Evolutionary conservation across 2,797 vertebrate genomes (phyloP), one percentile per base, ranked within the genome.

Genomic region (Halcyon smyrnensis): DNA sequence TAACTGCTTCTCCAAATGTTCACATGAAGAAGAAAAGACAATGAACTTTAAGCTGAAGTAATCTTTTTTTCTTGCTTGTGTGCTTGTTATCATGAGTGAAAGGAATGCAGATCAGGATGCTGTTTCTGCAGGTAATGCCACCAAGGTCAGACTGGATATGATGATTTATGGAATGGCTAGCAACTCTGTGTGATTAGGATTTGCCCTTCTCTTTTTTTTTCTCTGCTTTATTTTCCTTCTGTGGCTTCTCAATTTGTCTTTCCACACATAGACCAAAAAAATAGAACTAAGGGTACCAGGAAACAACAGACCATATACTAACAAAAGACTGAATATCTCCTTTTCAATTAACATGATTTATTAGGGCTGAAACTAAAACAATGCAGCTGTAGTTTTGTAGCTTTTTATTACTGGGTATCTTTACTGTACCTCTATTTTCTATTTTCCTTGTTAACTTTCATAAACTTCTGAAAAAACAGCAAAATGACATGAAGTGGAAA

Each of bases 161-260:
- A 86, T 95, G 81, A 96, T 93, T 97, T 96, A 90, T 89, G 54
- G 89, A 96, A 92, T 82, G 90, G 63, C 92, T 94, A 93, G 74
- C 79, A 92, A 94, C 30, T 73, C 83, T 79, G 23, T 23, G 8
- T 85, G 70, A 92, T 90, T 86, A 64, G 54, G 50, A 67, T 79
- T 88, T 93, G 32, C 56, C 46, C 36, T 77, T 13, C 57, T 53
- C 37, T 73, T 86, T 87, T 70, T 60, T 46, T 46, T 46, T 23
- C 41, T 65, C 60, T 75, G 16, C 23, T 56, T 90, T 87, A 80
- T 87, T 80, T 81, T 83, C 60, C 15, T 91, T 30, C 68, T 17
- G 3, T 90, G 30, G 25, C 46, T 84, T 95, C 62, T 91, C 87
- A 81, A 54, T 65, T 84, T 95, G 70, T 90, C 89, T 84, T 92